Evolutionary conservation across 2,888 invertebrate genomes (phyloP).

Genomic region (Nemurella pictetii): DNA sequence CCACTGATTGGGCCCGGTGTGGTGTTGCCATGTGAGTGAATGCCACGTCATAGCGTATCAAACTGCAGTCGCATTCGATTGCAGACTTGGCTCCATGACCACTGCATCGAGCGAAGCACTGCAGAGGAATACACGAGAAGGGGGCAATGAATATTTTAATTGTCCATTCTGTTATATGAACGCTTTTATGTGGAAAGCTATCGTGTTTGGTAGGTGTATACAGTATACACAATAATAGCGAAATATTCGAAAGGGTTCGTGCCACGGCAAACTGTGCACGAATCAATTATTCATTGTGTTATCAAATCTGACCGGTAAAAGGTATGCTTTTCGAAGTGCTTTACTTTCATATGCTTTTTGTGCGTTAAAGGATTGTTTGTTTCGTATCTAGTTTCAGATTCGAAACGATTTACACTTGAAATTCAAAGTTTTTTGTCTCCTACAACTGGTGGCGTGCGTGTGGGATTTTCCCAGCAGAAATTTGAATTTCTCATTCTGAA

Average conservation of each 20-base stretch:
- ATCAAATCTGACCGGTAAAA: not conserved
- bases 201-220: not conserved
- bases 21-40: not conserved
- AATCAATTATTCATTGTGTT: not conserved
- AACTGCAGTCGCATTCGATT: not conserved
- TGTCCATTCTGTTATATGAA: not conserved
- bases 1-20: not conserved
- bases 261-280: not conserved
- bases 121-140: not conserved
- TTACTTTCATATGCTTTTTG: not conserved
- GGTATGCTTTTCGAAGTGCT: not conserved
- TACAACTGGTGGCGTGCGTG: not conserved
- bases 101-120: not conserved
- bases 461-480: not conserved
- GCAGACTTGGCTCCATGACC: not conserved
- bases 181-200: not conserved
- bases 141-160: not conserved
- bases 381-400: not conserved
- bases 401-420: not conserved
- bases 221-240: not conserved
- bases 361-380: not conserved
- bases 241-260: not conserved
- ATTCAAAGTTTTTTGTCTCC: not conserved
- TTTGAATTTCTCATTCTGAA: not conserved
- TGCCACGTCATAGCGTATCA: not conserved